Evolutionary conservation across 2,888 invertebrate species (phyloP).

Genomic region (Apoderus coryli): DNA sequence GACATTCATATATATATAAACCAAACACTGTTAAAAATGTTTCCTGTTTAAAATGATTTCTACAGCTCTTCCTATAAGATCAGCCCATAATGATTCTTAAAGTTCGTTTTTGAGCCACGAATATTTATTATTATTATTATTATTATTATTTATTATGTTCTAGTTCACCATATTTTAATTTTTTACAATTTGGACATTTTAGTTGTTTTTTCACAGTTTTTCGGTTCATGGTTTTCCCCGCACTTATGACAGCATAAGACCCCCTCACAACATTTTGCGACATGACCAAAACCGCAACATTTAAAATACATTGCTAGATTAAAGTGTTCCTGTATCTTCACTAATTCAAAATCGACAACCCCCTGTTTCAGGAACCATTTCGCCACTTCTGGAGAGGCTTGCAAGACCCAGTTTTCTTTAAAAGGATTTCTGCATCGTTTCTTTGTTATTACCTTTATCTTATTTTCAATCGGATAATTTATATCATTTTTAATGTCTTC

Average conservation of each 20-base stretch:
- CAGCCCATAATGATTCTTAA: too few species aligned
- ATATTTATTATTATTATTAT: too few species aligned
- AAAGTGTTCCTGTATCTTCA: constrained; percentile 7
- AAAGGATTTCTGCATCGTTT: constrained; percentile 4
- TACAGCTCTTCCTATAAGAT: too few species aligned
- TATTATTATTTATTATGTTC: too few species aligned
- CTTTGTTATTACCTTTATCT: constrained; percentile 5
- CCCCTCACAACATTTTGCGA: constrained; percentile 5
- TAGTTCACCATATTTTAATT: too few species aligned
- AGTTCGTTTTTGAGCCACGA: too few species aligned
- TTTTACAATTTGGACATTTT: too few species aligned
- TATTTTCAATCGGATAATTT: neutral
- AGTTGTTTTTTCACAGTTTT: too few species aligned
- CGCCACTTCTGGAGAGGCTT: constrained; percentile 5
- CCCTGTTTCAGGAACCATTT: constrained; percentile 8
- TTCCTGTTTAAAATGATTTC: too few species aligned
- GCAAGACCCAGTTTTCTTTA: constrained; percentile 8
- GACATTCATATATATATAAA: too few species aligned
- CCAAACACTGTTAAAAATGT: too few species aligned
- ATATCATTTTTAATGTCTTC: constrained; percentile 5
- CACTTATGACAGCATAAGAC: constrained; percentile 3
- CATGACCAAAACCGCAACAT: constrained; percentile 7
- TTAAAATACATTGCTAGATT: constrained; percentile 7
- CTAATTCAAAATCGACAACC: constrained; percentile 7
- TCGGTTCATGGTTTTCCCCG: neutral